Base-by-base conservation (phyloP, 2,113 vertebrate species). In the Tringa solitaria region DNA sequence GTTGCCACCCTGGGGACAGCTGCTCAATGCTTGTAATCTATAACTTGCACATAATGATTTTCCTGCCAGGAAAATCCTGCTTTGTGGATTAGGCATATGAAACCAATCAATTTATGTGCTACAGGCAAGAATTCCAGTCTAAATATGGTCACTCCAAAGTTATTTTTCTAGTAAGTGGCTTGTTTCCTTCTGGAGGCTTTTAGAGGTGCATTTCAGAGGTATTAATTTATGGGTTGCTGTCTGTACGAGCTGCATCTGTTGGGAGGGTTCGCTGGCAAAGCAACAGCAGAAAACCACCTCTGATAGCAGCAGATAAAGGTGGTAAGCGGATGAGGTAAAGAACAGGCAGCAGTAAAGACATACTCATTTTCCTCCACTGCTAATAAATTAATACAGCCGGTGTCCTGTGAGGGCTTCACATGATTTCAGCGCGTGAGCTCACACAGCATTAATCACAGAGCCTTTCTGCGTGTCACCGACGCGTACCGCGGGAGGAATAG, bases 381-480 rank as follows among this genome's bases (percentile, higher is more conserved):
- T 70, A 63, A 60, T 51, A 87, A 84, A 75, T 72, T 21, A 67
- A 24, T 61, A 57, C 26, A 74, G 18, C 17, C 3, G 3, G 5
- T 15, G 21, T n/a, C 26, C 68, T 59, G 14, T 39, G 43, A 84
- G 56, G 60, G 9, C n/a, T 60, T 67, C 15, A 18, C 10, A 3
- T 3, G 4, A 51, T 87, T 89, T 46, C 50, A 41, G 59, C 9
- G 2, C 15, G 13, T 81, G 69, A 93, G 56, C 80, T 96, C 73
- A 94, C 28, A 8, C 1, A 8, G 24, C 53, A 57, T 88, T n/a
- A 92, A 86, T 79, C 75, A 69, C 17, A 20, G 64, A 56, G 35
- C 6, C 24, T 64, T 68, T 45, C 54, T 84, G 41, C 0, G 0
- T 73, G 50, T 50, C 63, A 60, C 53, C 2, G 2, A 3, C 5